Conservation (phyloP, 1,140 invertebrate genomes). For the Brevipalpus yothersi region DNA sequence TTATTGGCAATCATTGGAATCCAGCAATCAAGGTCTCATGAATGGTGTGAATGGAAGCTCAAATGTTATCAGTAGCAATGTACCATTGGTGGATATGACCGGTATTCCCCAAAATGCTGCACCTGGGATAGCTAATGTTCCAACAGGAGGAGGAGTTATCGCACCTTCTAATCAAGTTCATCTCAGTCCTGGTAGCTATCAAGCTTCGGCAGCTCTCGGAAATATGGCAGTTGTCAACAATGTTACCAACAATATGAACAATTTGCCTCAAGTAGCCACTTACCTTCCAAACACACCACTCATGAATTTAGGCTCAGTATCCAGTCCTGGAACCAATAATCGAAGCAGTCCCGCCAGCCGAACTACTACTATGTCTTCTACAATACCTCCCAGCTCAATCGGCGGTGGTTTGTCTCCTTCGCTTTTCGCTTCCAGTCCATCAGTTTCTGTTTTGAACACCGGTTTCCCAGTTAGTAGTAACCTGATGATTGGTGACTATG, state of each 20-base stretch:
- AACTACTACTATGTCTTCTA: conserved; percentile 28
- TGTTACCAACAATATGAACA: background rate
- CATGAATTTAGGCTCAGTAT: background rate
- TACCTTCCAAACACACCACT: background rate
- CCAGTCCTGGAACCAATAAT: background rate
- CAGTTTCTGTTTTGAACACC: conserved; percentile 21
- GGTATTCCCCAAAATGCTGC: background rate
- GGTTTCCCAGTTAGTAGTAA: conserved; percentile 44
- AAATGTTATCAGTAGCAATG: background rate
- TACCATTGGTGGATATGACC: background rate
- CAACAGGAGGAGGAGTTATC: background rate
- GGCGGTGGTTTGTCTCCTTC: conserved; percentile 43
- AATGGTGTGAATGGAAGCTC: conserved; percentile 1
- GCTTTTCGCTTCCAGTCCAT: conserved; percentile 24
- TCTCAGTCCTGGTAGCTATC: background rate
- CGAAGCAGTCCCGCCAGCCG: background rate
- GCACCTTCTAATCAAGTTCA: background rate
- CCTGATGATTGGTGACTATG: conserved; percentile 53
- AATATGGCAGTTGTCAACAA: background rate
- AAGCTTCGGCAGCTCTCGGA: background rate
- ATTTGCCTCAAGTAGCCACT: background rate
- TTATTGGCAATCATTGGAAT: conserved; percentile 63
- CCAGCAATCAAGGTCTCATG: conserved; percentile 13
- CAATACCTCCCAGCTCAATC: conserved; percentile 37
- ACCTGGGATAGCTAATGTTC: background rate